A percentile compares a stretch with the other conserved stretches of the same genome.
These are phyloP conservation scores for Psilanteris sp. DNA, from an alignment of 1,140 invertebrate genomes.

Conservation along the genomic window DNA sequence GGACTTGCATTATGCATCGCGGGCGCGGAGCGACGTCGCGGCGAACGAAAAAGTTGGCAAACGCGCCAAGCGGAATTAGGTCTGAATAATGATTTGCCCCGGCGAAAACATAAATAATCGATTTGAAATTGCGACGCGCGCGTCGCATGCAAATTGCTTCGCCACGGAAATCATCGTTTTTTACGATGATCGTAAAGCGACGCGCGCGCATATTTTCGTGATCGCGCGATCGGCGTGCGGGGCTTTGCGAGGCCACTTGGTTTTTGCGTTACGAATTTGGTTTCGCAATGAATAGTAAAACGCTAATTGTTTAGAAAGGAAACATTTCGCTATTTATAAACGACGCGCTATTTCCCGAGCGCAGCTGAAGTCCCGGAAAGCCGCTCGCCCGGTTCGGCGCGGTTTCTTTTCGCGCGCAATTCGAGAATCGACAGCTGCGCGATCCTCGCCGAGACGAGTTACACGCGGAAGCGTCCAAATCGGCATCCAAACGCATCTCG, in stretches of 20 bases:
- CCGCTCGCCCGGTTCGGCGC: conserved; percentile 16
- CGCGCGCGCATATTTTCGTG: too few species aligned
- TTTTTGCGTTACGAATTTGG: conserved; percentile 9
- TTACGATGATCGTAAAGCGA: not conserved
- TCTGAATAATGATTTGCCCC: conserved; percentile 29
- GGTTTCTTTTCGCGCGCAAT: conserved; percentile 46
- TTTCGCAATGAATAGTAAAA: conserved; percentile 34
- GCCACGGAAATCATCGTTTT: conserved; percentile 3
- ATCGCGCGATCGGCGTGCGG: too few species aligned
- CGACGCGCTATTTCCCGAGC: conserved; percentile 46
- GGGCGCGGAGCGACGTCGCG: too few species aligned
- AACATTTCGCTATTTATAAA: conserved; percentile 58
- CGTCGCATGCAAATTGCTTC: conserved; percentile 13
- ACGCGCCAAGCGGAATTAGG: conserved; percentile 34
- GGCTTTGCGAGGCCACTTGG: conserved; percentile 16
- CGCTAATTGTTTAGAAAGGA: conserved; percentile 50
- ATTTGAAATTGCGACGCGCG: conserved; percentile 34
- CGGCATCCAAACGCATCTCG: conserved; percentile 32
- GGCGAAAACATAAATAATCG: conserved; percentile 31
- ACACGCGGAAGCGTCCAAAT: conserved; percentile 45
- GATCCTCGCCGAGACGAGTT: conserved; percentile 19
- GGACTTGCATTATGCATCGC: conserved; percentile 54
- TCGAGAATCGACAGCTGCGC: conserved; percentile 51
- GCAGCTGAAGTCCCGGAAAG: conserved; percentile 53
- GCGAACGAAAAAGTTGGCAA: conserved; percentile 49